A percentile compares a stretch with the other conserved stretches of the same genome.
phyloP scores from a whole-genome alignment of 2,888 invertebrate genomes.

The Morpho helenor region DNA sequence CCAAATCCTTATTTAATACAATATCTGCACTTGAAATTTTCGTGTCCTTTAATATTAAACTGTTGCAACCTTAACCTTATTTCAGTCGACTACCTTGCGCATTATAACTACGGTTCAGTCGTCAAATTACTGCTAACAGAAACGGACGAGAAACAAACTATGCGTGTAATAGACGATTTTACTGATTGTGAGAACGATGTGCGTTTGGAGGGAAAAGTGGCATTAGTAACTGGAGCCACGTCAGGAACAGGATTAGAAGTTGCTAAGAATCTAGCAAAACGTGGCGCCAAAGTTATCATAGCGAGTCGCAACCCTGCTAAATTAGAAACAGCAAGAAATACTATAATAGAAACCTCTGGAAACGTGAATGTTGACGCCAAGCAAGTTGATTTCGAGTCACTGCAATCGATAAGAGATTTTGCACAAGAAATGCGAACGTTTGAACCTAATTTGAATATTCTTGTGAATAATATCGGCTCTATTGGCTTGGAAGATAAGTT shows the following conservation, averaged over 20 bases:
- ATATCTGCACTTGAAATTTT: no score
- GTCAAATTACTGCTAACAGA: not conserved
- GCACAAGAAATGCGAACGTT: slow-evolving; percentile 69
- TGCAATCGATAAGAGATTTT: slow-evolving; percentile 77
- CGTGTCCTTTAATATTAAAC: not conserved
- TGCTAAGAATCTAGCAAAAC: slow-evolving; percentile 59
- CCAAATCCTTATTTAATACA: no score
- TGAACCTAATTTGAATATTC: slow-evolving; percentile 67
- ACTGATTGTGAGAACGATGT: slow-evolving; percentile 43
- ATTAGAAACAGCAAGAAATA: slow-evolving; percentile 37
- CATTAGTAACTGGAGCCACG: slow-evolving; percentile 60
- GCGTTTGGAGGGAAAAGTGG: slow-evolving; percentile 51
- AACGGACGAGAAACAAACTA: not conserved
- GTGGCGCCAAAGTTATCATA: slow-evolving; percentile 78
- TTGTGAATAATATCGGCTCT: slow-evolving; percentile 73
- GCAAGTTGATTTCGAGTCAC: slow-evolving; percentile 70
- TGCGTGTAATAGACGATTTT: slow-evolving; percentile 36
- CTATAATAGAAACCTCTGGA: slow-evolving; percentile 40
- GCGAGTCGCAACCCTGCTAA: slow-evolving; percentile 67
- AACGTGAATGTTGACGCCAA: slow-evolving; percentile 43
- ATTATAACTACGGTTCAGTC: not conserved
- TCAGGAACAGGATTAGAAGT: slow-evolving; percentile 56
- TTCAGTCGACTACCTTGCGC: not conserved
- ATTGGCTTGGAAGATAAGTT: slow-evolving; percentile 51
- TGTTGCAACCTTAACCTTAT: not conserved